Conservation (phyloP, 2,797 vertebrate species). For the Sebastes minor region DNA sequence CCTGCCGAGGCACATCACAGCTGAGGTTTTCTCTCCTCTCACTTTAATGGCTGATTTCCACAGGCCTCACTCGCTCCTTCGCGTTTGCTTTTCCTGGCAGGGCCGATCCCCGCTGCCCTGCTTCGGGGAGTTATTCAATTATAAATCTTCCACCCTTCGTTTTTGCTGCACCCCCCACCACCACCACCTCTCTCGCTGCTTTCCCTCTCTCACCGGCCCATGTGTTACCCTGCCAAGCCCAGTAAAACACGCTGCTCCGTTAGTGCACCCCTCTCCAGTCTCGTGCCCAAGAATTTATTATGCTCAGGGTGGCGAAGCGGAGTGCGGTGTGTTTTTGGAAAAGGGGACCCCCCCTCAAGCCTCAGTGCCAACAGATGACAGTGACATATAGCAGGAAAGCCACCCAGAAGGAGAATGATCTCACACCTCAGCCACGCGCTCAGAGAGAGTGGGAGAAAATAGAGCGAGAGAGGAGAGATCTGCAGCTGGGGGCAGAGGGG, state of each 20-base stretch:
- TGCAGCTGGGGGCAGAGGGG: conserved; percentile 64
- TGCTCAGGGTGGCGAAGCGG: conserved; percentile 64
- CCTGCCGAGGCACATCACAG: conserved; percentile 50
- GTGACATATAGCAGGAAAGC: conserved; percentile 86
- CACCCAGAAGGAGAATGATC: conserved; percentile 86
- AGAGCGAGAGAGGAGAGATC: conserved; percentile 43
- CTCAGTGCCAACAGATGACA: conserved; percentile 82
- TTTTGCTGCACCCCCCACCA: conserved; percentile 14
- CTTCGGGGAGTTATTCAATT: conserved; percentile 80
- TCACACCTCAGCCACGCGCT: conserved; percentile 82
- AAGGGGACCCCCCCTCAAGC: conserved; percentile 75
- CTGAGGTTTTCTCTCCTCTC: conserved; percentile 57
- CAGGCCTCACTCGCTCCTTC: conserved; percentile 55
- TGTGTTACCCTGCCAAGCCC: conserved; percentile 68
- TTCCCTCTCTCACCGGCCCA: conserved; percentile 61
- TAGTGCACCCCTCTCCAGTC: conserved; percentile 61
- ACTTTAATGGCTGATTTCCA: conserved; percentile 72
- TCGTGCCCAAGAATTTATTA: conserved; percentile 78
- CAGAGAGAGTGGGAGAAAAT: conserved; percentile 60
- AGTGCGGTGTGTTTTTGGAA: conserved; percentile 68
- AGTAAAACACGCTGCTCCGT: conserved; percentile 69
- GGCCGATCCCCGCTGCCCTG: conserved; percentile 66
- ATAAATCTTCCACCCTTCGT: conserved; percentile 76
- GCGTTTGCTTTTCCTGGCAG: conserved; percentile 80
- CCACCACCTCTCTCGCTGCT: conserved; percentile 14